Evolutionary conservation across 2,797 vertebrate genomes (phyloP), one percentile per base, ranked within the genome.

Genomic region (Sitta carolinensis): DNA sequence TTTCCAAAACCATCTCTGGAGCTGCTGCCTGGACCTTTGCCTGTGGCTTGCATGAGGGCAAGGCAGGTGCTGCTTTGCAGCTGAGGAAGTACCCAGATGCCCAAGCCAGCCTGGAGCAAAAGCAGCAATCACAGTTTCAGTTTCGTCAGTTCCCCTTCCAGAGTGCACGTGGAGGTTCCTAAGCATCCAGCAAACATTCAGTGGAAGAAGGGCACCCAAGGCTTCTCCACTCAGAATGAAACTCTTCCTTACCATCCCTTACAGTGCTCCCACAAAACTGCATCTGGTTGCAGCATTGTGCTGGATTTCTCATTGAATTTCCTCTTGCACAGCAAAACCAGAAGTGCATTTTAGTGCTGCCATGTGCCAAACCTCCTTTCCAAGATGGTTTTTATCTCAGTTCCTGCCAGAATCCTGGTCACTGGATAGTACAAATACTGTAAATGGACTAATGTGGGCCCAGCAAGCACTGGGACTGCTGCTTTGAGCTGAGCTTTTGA

Each of bases 361-460:
- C 2, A 4, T 90, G 82, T 0, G 0, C 40, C 66, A 73, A 47
- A 75, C 9, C 30, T 87, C 38, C 18, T 91, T 94, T 88, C 85
- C 1, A 7, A 94, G 29, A 38, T 7, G 15, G 3, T 57, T 91
- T 95, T 93, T 89, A 51, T 72, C 62, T 85, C 0, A 0, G 5
- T 77, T 52, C n/a, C 72, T 88, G 68, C 75, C 84, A 80, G 82
- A 91, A 91, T 69, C 36, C 40, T 0, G 0, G 66, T 64, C 61
- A 30, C 73, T 85, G 79, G n/a, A 69, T 78, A 80, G 45, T 80
- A 58, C 66, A 90, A 94, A 81, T 86, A 82, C 57, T 94, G 93
- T 87, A 95, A 91, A 90, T 72, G 82, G 87, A 95, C 95, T 95
- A 91, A 96, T 94, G 76, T 90, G 87, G 84, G 62, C 91, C 69